Conservation (phyloP, 1,140 invertebrate genomes). For the Polyergus mexicanus region DNA sequence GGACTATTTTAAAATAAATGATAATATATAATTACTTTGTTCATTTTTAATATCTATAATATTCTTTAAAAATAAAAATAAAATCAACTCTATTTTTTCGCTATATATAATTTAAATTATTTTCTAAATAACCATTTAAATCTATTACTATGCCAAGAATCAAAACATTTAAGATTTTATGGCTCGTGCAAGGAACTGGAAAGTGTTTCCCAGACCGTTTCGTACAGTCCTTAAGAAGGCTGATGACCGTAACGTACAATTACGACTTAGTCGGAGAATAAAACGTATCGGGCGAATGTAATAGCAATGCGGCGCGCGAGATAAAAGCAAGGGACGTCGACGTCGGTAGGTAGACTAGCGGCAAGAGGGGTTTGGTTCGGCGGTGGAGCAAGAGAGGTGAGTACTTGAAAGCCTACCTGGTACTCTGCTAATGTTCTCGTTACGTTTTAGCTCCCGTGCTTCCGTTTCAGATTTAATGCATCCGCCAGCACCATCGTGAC, state of each 20-base stretch:
- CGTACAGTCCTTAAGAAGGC: not conserved
- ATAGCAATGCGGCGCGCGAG: constrained; percentile 1
- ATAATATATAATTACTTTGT: not conserved
- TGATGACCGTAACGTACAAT: constrained; percentile 29
- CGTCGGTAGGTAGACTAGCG: constrained; percentile 6
- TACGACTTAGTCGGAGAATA: constrained; percentile 34
- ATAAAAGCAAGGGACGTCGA: constrained; percentile 51
- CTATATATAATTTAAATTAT: constrained; percentile 2
- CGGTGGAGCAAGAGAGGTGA: constrained; percentile 34
- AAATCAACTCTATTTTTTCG: not conserved
- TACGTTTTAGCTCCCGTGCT: constrained; percentile 60
- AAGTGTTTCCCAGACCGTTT: constrained; percentile 12
- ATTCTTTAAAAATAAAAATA: not conserved
- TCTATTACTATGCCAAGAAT: not conserved
- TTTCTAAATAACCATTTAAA: not conserved
- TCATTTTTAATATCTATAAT: not conserved
- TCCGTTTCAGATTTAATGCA: constrained; percentile 71
- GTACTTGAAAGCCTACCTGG: constrained; percentile 70
- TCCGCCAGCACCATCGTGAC: constrained; percentile 25
- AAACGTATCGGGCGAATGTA: constrained; percentile 20
- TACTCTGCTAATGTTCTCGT: constrained; percentile 69
- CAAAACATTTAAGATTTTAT: not conserved
- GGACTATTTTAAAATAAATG: not conserved
- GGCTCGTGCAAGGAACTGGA: not conserved
- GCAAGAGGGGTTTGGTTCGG: constrained; percentile 13